phyloP scores from a whole-genome alignment of 2,888 invertebrate genomes.

The Chelonus formosanus region DNA sequence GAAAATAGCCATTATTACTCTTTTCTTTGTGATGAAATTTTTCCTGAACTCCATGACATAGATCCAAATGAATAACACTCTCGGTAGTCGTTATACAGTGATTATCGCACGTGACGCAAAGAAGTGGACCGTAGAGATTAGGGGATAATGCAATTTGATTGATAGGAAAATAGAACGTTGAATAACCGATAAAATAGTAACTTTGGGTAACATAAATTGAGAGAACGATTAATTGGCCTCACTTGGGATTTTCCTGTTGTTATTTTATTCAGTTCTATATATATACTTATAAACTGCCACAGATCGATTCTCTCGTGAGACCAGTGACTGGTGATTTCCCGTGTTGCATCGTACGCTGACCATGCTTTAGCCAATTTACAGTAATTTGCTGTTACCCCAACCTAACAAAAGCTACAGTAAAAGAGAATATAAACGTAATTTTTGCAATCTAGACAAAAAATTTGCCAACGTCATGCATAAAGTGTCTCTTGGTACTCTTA shows the following conservation, averaged over 20 bases:
- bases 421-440: not conserved
- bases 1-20: no score
- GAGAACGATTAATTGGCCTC: slow-evolving; percentile 50
- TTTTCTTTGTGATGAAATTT: no score
- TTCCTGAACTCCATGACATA: no score
- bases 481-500: no score
- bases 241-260: slow-evolving; percentile 19
- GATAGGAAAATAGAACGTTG: slow-evolving; percentile 47
- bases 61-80: no score
- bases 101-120: not conserved
- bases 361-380: slow-evolving; percentile 53
- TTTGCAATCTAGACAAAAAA: slow-evolving; percentile 7
- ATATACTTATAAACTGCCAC: slow-evolving; percentile 8
- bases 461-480: not conserved
- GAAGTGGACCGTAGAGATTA: not conserved
- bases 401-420: not conserved
- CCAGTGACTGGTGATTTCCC: slow-evolving; percentile 12
- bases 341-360: slow-evolving; percentile 34
- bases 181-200: slow-evolving; percentile 52
- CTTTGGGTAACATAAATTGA: slow-evolving; percentile 49
- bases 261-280: not conserved
- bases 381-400: slow-evolving; percentile 47
- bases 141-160: slow-evolving; percentile 41
- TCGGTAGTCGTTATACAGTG: not conserved
- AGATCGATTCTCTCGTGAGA: slow-evolving; percentile 4